Base-by-base conservation (phyloP, 2,113 vertebrate genomes). In the Sialia sialis region DNA sequence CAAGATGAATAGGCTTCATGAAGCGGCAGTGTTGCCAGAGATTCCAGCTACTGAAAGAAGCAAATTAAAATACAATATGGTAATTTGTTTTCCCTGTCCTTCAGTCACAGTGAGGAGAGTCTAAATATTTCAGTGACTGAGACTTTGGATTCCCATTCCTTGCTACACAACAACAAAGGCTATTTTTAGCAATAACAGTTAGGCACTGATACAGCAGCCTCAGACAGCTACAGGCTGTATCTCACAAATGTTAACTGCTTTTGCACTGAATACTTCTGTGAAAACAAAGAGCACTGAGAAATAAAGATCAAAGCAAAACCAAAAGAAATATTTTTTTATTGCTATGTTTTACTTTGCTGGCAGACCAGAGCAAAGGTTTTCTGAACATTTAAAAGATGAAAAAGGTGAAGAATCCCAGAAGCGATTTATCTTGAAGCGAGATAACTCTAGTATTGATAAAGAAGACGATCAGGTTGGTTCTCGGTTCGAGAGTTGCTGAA, bases 401-500 rank as follows among this genome's bases (percentile, higher is more conserved):
- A 98, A 98, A 97, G 95, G 97, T 97, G 98, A 98, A 98, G 98
- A 98, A 96, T 98, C 97, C 97, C 98, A 98, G 98, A 98, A 98
- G 98, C 98, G 98, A 97, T 98, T 98, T 98, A 98, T 98, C 98
- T 98, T 98, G 98, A 98, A 98, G 98, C 97, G 98, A 97, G 98
- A 98, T 98, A 98, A 98, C 98, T 98, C 98, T 98, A 98, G 98
- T 98, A 98, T 98, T 97, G 98, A 98, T 98, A 98, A 98, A 98
- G 98, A 98, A 97, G 98, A 98, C 97, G 97, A 97, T 97, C 98
- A 98, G 98, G 98, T 98, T 98, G 98, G 98, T 98, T 98, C 98
- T 98, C 94, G 96, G 98, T 97, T 98, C 93, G 97, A 98, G 97
- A 98, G 97, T 98, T 98, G 96, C 97, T 98, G 97, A 95, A 95